Evolutionary conservation across 2,113 vertebrate genomes (phyloP), one percentile per base, ranked within the genome.

Genomic region (Ceyx cyanopectus): DNA sequence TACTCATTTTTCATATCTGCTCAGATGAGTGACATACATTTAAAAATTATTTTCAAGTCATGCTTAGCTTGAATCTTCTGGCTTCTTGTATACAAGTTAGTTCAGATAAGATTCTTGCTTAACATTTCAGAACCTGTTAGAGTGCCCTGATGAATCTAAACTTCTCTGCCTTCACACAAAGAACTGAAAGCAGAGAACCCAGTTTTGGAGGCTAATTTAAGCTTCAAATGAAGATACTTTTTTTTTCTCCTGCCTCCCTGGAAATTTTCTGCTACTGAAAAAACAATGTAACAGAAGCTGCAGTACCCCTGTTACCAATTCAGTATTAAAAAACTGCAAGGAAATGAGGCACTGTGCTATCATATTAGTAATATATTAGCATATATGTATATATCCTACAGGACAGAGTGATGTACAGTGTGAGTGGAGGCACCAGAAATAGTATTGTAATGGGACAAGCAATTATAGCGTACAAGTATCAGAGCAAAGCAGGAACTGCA

Each of bases 401-500:
- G 81, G 62, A 81, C 40, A n/a, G 66, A 50, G 41, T 23, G 68
- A 82, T 85, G 40, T 54, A 37, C 8, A 30, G 19, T 24, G 18
- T 15, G 62, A 81, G 56, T 53, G 51, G 88, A 45, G 60, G 68
- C 79, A 95, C 80, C 56, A 94, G 89, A 94, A 97, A 89, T 61
- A 92, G 54, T 43, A 37, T 68, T 87, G 72, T 80, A 92, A 72
- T 90, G 87, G 58, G 41, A 83, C 9, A 12, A 91, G 68, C 80
- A 69, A 89, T 93, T 73, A 72, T 75, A 83, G 87, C 76, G 95
- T 78, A 68, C 74, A 63, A 94, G 89, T 10, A 93, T 84, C 81
- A 87, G 72, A 92, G 88, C 81, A 87, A 93, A 94, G 83, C 69
- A 84, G 93, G 56, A 85, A 94, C 88, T 26, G 23, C 83, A 53